phyloP scores from a whole-genome alignment of 2,888 invertebrate species.

The Notodonta ziczac region DNA sequence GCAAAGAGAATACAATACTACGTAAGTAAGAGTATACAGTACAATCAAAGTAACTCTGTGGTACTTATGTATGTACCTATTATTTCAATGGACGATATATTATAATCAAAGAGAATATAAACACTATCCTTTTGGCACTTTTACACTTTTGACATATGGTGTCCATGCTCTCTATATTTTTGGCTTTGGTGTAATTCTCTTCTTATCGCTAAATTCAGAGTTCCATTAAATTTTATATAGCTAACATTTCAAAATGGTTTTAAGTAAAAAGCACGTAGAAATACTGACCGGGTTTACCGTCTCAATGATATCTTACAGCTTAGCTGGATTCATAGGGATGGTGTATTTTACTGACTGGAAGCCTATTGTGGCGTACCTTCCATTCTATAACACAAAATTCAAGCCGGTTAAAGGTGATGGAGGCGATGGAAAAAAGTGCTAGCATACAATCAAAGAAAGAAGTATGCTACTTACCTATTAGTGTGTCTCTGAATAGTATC shows the following conservation, averaged over 20 bases:
- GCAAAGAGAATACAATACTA: too few relatives aligned
- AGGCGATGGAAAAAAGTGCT: constrained; percentile 11
- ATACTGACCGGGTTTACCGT: constrained; percentile 75
- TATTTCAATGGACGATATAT: too few relatives aligned
- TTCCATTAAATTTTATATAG: not conserved
- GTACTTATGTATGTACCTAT: too few relatives aligned
- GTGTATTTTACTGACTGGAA: constrained; percentile 92
- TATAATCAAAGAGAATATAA: too few relatives aligned
- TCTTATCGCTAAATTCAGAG: not conserved
- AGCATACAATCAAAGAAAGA: not conserved
- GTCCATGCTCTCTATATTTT: too few relatives aligned
- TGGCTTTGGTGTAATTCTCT: too few relatives aligned
- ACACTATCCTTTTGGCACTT: too few relatives aligned
- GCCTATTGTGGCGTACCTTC: constrained; percentile 86
- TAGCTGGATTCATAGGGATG: constrained; percentile 79
- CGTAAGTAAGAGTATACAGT: too few relatives aligned
- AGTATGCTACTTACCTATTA: not conserved
- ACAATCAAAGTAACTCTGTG: too few relatives aligned
- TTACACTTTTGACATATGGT: too few relatives aligned
- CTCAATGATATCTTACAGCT: constrained; percentile 84
- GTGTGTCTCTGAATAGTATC: constrained; percentile 3
- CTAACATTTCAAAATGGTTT: constrained; percentile 30
- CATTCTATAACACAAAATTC: constrained; percentile 88
- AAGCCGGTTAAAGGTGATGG: constrained; percentile 31
- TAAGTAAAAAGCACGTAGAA: constrained; percentile 86